Percentiles rank a stretch among this genome's conserved stretches.
Conservation (phyloP, 2,113 vertebrate species). For the Barbus barbus region DNA sequence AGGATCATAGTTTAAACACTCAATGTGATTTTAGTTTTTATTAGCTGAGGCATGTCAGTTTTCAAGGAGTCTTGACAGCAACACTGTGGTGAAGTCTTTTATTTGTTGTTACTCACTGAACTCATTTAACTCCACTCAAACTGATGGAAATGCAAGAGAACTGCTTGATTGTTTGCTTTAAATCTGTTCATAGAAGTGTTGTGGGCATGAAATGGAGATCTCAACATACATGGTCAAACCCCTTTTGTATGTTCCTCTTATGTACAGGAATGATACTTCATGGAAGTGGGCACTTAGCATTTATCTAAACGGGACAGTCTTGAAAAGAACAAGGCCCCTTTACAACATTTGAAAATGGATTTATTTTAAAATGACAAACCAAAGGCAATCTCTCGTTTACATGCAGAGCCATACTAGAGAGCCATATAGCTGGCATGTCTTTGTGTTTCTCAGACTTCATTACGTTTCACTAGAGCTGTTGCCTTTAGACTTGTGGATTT, state of each 20-base stretch:
- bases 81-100: neutral
- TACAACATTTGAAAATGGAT: too few relatives aligned
- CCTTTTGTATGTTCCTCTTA: too few relatives aligned
- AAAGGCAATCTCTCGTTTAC: conserved; percentile 4
- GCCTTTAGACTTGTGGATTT: neutral
- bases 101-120: neutral
- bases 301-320: too few relatives aligned
- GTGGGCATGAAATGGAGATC: too few relatives aligned
- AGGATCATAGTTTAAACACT: neutral
- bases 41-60: neutral
- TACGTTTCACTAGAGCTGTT: too few relatives aligned
- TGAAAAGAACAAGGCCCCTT: too few relatives aligned
- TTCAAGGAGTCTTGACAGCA: neutral
- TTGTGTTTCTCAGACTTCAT: neutral
- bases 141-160: neutral
- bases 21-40: neutral
- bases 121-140: neutral
- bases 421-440: neutral
- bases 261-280: too few relatives aligned
- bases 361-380: too few relatives aligned
- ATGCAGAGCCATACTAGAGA: neutral
- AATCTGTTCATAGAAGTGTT: too few relatives aligned
- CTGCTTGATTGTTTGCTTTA: too few relatives aligned
- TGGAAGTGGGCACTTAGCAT: too few relatives aligned
- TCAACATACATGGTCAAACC: too few relatives aligned